Base-by-base conservation (phyloP, 2,113 vertebrate genomes). In the Trematocara zebra region DNA sequence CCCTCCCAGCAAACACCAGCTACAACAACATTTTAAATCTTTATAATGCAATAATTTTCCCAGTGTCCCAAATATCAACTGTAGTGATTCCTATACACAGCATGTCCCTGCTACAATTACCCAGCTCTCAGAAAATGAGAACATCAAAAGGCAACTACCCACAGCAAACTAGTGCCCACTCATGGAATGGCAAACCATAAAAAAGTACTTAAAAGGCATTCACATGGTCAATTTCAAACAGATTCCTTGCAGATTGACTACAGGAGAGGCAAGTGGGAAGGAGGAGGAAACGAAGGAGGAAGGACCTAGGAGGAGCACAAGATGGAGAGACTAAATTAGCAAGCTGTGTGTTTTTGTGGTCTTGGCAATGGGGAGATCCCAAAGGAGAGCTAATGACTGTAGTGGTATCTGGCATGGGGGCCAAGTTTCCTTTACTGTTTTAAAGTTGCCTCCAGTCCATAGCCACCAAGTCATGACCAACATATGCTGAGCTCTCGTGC, bases 361-460 rank as follows among this genome's bases (percentile, higher is more conserved):
- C 87, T 91, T 95, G 94, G 94, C 92, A 91, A 83, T 93, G 88
- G 88, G 89, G 90, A 80, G 87, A 94, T 94, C 94, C 94, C 88
- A 94, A 86, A 94, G 92, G 91, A 91, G 86, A 93, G 90, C 94
- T 95, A 95, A 96, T 95, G 95, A 94, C 94, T 96, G 89, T 76
- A 92, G 94, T 87, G 95, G 95, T 92, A 92, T 94, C 94, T 96
- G 96, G 94, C 93, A 91, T 67, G 35, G 83, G 61, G 91, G 91
- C 92, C 92, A 91, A 96, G 93, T 97, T 96, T 96, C 95, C 94
- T 93, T 90, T 80, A 87, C 88, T 93, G 84, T 93, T 94, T 95
- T 95, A 82, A 94, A 92, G 90, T 90, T 93, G 89, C 87, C 85
- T 93, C 86, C 89, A 88, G 92, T 92, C 88, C 93, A 85, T 69